phyloP scores from a whole-genome alignment of 2,113 vertebrate genomes.

The Alethe diademata region DNA sequence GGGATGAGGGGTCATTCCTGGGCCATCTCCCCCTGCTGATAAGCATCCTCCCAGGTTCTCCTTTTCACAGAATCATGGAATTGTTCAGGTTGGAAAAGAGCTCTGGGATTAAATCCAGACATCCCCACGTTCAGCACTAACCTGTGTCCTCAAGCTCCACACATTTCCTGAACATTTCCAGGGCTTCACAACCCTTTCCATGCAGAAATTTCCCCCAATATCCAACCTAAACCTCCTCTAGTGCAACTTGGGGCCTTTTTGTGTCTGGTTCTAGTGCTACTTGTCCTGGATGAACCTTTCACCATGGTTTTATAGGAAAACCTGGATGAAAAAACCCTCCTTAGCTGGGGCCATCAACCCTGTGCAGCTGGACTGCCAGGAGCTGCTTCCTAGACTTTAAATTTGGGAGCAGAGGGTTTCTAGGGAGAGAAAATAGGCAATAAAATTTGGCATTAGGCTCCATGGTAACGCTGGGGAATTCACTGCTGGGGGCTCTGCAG shows the following conservation, averaged over 20 bases:
- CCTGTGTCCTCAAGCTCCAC: background rate
- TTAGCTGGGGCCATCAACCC: background rate
- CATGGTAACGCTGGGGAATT: accelerated
- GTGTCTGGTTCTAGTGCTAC: background rate
- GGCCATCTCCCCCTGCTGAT: background rate
- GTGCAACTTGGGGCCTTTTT: background rate
- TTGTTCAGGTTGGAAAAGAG: background rate
- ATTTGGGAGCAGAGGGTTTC: background rate
- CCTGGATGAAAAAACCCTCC: background rate
- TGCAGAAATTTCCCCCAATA: background rate
- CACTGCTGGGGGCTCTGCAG: no score
- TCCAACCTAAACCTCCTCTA: background rate
- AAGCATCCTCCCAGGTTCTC: background rate
- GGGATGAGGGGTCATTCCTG: background rate
- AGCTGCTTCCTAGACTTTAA: background rate
- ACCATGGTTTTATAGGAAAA: background rate
- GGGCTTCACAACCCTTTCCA: background rate
- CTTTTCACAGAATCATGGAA: background rate
- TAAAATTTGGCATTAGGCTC: background rate
- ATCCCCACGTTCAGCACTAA: background rate
- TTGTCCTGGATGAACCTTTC: background rate
- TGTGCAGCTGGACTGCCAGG: background rate
- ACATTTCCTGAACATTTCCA: background rate
- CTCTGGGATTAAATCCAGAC: background rate
- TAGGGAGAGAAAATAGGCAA: background rate